phyloP scores from a whole-genome alignment of 2,888 invertebrate species.

The Flexamia atlantica region DNA sequence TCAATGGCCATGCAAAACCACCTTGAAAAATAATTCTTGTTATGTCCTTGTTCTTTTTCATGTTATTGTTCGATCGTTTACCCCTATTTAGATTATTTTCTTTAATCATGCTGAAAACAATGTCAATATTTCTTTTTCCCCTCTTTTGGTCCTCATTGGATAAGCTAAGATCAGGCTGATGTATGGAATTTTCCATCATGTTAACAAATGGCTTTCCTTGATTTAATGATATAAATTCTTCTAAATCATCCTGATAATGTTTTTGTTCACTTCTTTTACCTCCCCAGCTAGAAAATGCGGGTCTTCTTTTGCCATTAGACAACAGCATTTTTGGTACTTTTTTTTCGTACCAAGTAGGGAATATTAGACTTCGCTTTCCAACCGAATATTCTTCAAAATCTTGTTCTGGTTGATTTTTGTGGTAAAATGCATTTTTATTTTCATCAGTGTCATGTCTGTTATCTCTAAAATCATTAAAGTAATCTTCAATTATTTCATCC shows the following conservation, averaged over 20 bases:
- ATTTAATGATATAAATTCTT: constrained; percentile 21
- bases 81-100: constrained; percentile 28
- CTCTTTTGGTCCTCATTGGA: neutral
- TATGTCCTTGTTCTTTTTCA: constrained; percentile 61
- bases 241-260: neutral
- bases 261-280: constrained; percentile 68
- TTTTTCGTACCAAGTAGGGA: constrained; percentile 46
- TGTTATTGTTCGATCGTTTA: constrained; percentile 57
- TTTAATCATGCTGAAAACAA: neutral
- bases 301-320: constrained; percentile 66
- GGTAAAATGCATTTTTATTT: neutral
- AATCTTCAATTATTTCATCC: neutral
- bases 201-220: constrained; percentile 50
- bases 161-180: neutral
- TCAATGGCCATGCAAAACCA: constrained; percentile 62
- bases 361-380: constrained; percentile 66
- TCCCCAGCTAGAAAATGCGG: constrained; percentile 70
- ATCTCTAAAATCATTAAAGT: neutral
- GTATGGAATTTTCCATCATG: constrained; percentile 50
- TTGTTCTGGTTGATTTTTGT: too few species aligned
- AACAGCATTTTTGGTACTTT: constrained; percentile 28
- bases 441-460: neutral
- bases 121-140: constrained; percentile 12
- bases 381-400: constrained; percentile 67
- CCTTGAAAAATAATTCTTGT: constrained; percentile 59